These are phyloP conservation scores for Dicranocentrus wangi DNA, from an alignment of 2,888 invertebrate species.

Conservation along the genomic window DNA sequence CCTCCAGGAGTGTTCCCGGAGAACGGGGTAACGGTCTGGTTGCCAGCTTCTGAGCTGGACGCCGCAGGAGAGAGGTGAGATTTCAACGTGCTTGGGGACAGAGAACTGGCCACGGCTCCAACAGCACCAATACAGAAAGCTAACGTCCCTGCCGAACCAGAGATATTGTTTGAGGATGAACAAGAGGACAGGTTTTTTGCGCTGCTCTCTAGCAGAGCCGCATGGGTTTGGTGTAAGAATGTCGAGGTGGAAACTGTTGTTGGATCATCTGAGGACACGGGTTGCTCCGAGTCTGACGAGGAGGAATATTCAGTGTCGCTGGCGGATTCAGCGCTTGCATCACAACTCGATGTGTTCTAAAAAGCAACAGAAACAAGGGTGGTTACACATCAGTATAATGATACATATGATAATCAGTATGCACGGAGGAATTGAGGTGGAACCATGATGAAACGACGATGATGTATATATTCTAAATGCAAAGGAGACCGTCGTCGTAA, in stretches of 20 bases:
- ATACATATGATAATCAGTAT: no score
- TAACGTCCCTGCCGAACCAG: constrained; percentile 57
- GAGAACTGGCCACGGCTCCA: constrained; percentile 25
- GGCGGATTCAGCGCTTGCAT: constrained; percentile 72
- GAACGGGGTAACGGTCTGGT: constrained; percentile 47
- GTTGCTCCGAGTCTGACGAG: constrained; percentile 66
- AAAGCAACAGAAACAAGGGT: constrained; percentile 29
- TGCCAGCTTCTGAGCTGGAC: constrained; percentile 50
- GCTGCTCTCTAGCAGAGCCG: constrained; percentile 57
- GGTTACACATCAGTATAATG: neutral
- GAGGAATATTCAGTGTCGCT: constrained; percentile 69
- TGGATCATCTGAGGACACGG: constrained; percentile 71
- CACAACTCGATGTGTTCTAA: constrained; percentile 72
- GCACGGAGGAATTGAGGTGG: no score
- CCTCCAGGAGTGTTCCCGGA: constrained; percentile 40
- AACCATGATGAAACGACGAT: no score
- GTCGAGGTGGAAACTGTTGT: constrained; percentile 71
- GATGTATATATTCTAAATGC: no score
- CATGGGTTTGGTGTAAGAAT: constrained; percentile 70
- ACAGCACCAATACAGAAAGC: constrained; percentile 47
- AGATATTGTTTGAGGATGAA: constrained; percentile 63
- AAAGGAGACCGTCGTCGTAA: no score
- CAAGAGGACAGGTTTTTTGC: constrained; percentile 58
- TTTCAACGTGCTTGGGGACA: constrained; percentile 53
- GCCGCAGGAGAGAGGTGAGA: constrained; percentile 47